Evolutionary conservation across 2,888 invertebrate species (phyloP).

Genomic region (Creontiades dilutus): DNA sequence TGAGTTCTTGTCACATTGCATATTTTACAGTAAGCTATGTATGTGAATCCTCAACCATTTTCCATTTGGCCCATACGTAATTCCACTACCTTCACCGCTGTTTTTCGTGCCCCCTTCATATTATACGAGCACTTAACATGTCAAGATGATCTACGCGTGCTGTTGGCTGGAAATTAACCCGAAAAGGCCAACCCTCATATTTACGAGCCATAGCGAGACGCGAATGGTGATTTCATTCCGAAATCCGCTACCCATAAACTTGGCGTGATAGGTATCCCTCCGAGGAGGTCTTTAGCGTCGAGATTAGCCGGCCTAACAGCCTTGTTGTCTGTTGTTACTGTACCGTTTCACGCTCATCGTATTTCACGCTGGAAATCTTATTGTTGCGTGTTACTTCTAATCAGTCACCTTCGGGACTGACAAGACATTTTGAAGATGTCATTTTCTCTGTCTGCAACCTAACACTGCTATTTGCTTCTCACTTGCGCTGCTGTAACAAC

Average conservation of each 20-base stretch:
- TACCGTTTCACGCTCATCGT: not conserved
- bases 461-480: too few species aligned
- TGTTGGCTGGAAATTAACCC: not conserved
- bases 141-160: constrained; percentile 17
- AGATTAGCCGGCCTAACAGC: not conserved
- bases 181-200: not conserved
- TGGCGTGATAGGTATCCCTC: not conserved
- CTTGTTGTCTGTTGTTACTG: not conserved
- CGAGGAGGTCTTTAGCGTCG: not conserved
- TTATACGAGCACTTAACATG: not conserved
- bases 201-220: not conserved
- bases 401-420: too few species aligned
- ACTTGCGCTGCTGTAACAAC: too few species aligned
- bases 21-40: too few species aligned
- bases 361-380: constrained; percentile 10
- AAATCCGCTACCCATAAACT: constrained; percentile 25
- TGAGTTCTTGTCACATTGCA: too few species aligned
- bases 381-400: constrained; percentile 13
- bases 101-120: not conserved
- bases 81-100: too few species aligned
- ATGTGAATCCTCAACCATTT: too few species aligned
- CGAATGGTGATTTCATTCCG: constrained; percentile 14
- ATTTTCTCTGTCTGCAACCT: too few species aligned
- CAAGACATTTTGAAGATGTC: too few species aligned
- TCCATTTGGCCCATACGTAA: too few species aligned